Conservation (phyloP, 2,888 invertebrate genomes). For the Hetaerina titia region DNA sequence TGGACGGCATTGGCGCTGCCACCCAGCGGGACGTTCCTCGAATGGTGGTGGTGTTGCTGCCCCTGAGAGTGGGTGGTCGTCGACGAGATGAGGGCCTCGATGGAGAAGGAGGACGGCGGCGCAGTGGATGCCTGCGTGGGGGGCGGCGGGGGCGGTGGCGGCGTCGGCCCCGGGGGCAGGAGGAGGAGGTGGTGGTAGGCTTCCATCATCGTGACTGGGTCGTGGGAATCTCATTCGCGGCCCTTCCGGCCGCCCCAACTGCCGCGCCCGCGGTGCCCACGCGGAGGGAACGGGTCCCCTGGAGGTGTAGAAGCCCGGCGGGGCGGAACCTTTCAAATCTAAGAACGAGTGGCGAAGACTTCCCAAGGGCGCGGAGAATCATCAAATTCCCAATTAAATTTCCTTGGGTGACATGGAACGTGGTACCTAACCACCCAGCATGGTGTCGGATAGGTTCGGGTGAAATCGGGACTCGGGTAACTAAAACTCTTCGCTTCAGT, state of each 20-base stretch:
- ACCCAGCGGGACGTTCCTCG: neutral
- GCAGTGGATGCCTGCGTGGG: constrained; percentile 34
- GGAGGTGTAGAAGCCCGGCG: neutral
- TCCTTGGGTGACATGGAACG: too few species aligned
- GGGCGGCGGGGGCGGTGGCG: constrained; percentile 53
- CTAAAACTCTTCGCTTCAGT: too few species aligned
- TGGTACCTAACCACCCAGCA: neutral
- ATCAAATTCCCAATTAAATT: too few species aligned
- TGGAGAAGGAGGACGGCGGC: constrained; percentile 59
- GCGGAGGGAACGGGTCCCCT: neutral
- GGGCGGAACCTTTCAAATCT: neutral
- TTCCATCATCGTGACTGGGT: constrained; percentile 57
- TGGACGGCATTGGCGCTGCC: constrained; percentile 60
- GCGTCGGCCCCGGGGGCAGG: constrained; percentile 32
- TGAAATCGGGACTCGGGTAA: too few species aligned
- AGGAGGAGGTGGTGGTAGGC: constrained; percentile 58
- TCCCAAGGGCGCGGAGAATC: too few species aligned
- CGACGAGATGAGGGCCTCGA: constrained; percentile 53
- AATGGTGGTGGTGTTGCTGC: neutral
- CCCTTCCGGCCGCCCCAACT: neutral
- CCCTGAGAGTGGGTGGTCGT: neutral
- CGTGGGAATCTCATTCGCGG: neutral
- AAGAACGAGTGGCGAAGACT: too few species aligned
- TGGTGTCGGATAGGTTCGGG: too few species aligned
- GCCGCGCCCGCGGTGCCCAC: neutral